Percentiles rank a stretch among this genome's conserved stretches.
Conservation (phyloP, 2,797 vertebrate genomes). For the Galagoides demidoff region DNA sequence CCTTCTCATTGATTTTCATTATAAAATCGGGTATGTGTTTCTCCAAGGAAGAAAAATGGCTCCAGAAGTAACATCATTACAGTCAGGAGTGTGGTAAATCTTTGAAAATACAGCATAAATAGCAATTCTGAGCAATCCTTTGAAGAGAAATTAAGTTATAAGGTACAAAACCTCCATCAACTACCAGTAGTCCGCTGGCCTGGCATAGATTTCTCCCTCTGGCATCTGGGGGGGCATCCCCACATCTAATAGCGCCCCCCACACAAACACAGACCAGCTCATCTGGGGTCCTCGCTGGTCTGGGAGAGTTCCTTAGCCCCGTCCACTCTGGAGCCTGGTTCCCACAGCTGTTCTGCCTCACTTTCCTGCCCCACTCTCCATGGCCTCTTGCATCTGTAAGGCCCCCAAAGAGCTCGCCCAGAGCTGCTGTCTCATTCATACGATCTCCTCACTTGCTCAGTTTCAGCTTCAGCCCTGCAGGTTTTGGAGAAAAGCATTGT, state of each 20-base stretch:
- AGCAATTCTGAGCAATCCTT: background rate
- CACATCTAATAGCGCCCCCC: accelerated
- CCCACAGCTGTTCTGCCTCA: background rate
- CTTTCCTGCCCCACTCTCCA: accelerated
- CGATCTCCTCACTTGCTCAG: background rate
- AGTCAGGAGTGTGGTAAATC: background rate
- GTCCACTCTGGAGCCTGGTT: background rate
- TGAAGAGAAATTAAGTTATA: background rate
- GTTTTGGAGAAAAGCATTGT: background rate
- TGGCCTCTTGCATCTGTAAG: too few relatives aligned
- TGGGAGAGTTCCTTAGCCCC: background rate
- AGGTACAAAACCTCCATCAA: background rate
- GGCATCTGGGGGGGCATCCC: accelerated
- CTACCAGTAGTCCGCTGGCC: accelerated
- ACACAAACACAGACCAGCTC: too few relatives aligned
- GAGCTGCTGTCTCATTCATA: background rate
- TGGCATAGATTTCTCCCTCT: too few relatives aligned
- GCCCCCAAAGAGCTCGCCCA: background rate
- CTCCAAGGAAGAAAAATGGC: slow-evolving; percentile 36
- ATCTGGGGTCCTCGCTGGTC: accelerated
- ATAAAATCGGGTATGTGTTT: slow-evolving; percentile 34
- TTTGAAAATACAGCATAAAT: background rate
- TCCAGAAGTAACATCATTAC: slow-evolving; percentile 7
- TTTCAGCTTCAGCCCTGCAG: background rate
- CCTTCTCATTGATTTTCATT: slow-evolving; percentile 58